Evolutionary conservation across 1,140 invertebrate genomes (phyloP), one percentile per base, ranked within the genome.

Genomic region (Euura lappo): DNA sequence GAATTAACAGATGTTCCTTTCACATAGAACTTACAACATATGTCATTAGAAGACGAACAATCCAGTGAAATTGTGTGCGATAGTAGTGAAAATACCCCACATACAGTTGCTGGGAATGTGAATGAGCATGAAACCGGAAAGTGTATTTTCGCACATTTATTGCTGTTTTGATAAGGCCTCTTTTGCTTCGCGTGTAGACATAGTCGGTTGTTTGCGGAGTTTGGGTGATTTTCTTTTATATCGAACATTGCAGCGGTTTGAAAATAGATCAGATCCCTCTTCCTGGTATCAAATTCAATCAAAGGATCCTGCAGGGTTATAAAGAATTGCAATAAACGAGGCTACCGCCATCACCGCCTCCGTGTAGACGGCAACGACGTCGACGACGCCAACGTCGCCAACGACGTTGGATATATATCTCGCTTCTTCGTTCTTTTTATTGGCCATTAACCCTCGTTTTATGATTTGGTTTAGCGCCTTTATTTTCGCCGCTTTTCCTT

Each of bases 401-500:
- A 60, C 51, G 51, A 60, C 13, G 8, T n/a, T n/a, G 51, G 51
- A 60, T 60, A 60, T 3, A 60, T 3, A 60, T n/a, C 13, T 60
- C 51, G 51, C 51, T 60, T 6, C 51, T 4, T 60, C 51, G 51
- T 60, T 60, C 51, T 60, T 60, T 60, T 60, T 60, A 60, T 60
- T 60, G 51, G 51, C 51, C 5, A 60, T 60, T 60, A 60, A 60
- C 51, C 51, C 51, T n/a, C 51, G 51, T 60, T 60, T 60, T 60
- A 60, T 60, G 51, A 60, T 60, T 60, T 60, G 51, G 51, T 60
- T 60, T 60, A 60, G 51, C 51, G 51, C 51, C 51, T 60, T 60
- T 60, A 60, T 60, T 60, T 60, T 60, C 51, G 51, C 51, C 13
- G 51, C 51, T 60, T 60, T 60, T 6, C 8, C 51, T 60, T 28